Base-by-base conservation (phyloP, 2,797 vertebrate genomes). In the Gymnodraco acuticeps region DNA sequence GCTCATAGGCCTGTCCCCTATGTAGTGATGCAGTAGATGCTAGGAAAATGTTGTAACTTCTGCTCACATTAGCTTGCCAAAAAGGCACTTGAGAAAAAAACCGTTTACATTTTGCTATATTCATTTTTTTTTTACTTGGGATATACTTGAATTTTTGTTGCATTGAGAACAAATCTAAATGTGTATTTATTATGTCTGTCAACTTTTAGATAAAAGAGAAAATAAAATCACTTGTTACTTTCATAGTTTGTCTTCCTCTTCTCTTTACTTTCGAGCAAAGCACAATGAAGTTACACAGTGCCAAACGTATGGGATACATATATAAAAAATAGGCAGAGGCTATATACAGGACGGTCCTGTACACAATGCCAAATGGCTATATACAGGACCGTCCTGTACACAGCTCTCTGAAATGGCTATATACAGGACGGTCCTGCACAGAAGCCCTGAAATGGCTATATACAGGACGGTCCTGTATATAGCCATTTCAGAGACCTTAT, bases 171-270 rank as follows among this genome's bases (percentile, higher is more conserved):
- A 95, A 94, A 94, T 54, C 13, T 64, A 58, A 86, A 84, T 89
- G 85, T 93, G 70, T 93, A 93, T 94, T 93, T 94, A 91, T 93
- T 90, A 77, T 84, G 80, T 87, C 66, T 51, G 56, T 87, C 71
- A 31, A 81, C 38, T 90, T 94, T 93, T 92, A 59, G 48, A 91
- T 64, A 68, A 75, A 67, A 72, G 52, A 66, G 20, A 72, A 82
- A 91, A 92, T 85, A 85, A 90, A 89, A 84, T 38, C 1, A 65
- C 60, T 85, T 76, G 62, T 56, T 84, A 80, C 58, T 83, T 85
- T 89, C 23, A 62, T 82, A 86, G 1, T 65, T 60, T 73, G 46
- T 63, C 54, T 53, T 42, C 62, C 48, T 56, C 54, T 73, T 51
- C 51, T 77, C 53, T 64, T 65, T 78, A 23, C n/a, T 82, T 78